Base-by-base conservation (phyloP, 1,140 invertebrate species). In the Sweltsa coloradensis region DNA sequence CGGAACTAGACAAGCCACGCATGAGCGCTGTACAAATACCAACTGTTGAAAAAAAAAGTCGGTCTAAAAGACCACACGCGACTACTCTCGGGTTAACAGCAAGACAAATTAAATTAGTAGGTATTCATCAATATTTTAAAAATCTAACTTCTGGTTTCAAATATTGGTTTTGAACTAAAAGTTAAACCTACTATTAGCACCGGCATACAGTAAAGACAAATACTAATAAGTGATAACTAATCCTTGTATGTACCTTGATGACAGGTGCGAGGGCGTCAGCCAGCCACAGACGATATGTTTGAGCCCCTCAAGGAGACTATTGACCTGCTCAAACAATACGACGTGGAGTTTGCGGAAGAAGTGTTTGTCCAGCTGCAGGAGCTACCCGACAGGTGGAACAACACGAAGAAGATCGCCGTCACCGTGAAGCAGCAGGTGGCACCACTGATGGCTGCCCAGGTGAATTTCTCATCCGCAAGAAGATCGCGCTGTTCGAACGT, bases 341-440 rank as follows among this genome's bases (percentile, higher is more conserved):
- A 81, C n/a, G 79, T 87, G 1, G 77, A 82, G 50, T 81, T 88
- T 51, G 68, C 71, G 0, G 80, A 86, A 55, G 74, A 68, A 36
- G 66, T 64, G 1, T 61, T 61, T 46, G 47, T 60, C 3, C 54
- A 62, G 14, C 53, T 68, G 25, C 66, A 81, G 64, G 79, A 88
- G 57, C 63, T 97, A 23, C 92, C 92, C 0, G 88, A 92, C 53
- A 76, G 77, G 53, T 97, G 93, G 93, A 73, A 65, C 24, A 83
- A 81, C 49, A 75, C 88, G n/a, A 90, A 95, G 62, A 91, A 92
- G 64, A 62, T 77, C 49, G 79, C 85, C 5, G 76, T 85, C 4
- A 78, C 81, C 41, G 79, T 86, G n/a, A 92, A 91, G 61, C 87
- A 92, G 62, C 72, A 80, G 22, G 87, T 94, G 26, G 82, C 79